Conservation (phyloP, 2,113 vertebrate species). For the Melanerpes formicivorus region DNA sequence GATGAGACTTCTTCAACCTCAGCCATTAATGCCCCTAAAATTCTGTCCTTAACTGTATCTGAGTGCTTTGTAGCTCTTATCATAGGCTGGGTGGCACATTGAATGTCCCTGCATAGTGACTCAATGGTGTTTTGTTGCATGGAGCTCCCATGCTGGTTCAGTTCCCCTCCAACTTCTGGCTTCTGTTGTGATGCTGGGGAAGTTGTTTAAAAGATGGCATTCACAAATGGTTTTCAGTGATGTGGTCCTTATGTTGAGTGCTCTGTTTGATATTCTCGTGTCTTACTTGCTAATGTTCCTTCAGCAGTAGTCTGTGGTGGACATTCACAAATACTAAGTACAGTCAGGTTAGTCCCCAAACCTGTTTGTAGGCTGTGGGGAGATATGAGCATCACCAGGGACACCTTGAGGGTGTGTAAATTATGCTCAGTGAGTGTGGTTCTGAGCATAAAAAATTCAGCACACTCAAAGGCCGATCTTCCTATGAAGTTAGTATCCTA, state of each 20-base stretch:
- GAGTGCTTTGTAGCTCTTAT: not conserved
- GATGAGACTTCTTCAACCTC: not conserved
- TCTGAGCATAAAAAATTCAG: not conserved
- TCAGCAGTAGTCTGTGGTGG: fast-evolving
- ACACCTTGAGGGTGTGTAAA: fast-evolving
- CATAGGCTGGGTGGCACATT: not conserved
- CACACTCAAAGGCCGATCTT: not conserved
- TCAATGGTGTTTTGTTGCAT: fast-evolving
- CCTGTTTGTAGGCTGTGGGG: not conserved
- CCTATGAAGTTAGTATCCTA: not conserved
- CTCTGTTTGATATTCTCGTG: not conserved
- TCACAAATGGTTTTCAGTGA: not conserved
- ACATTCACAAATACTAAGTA: not conserved
- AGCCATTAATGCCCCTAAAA: not conserved
- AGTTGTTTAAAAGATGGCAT: not conserved
- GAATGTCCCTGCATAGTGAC: not conserved
- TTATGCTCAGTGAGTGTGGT: not conserved
- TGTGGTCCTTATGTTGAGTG: not conserved
- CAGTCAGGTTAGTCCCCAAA: not conserved
- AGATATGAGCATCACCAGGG: fast-evolving
- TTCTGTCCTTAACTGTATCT: not conserved
- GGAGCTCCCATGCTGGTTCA: not conserved
- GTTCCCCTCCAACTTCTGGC: not conserved
- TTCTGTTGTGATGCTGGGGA: not conserved
- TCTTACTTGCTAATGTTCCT: not conserved